Percentiles rank a stretch among this genome's conserved stretches.
Conservation (phyloP, 1,140 invertebrate genomes). For the Copidosoma floridanum region DNA sequence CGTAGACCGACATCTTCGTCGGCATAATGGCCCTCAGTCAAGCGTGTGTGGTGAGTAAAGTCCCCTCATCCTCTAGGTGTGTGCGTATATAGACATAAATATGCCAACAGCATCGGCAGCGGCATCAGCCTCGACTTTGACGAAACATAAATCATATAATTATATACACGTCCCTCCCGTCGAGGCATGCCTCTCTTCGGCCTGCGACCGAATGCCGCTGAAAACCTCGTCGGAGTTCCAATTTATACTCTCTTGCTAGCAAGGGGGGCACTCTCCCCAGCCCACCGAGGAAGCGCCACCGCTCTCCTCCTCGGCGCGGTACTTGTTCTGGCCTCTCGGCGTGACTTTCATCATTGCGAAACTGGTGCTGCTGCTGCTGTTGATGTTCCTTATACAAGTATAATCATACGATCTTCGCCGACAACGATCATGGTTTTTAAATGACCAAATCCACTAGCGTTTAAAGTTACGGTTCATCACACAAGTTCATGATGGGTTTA, state of each 20-base stretch:
- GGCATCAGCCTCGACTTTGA: conserved; percentile 11
- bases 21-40: conserved; percentile 57
- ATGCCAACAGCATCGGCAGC: conserved; percentile 8
- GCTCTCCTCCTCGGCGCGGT: background rate
- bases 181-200: background rate
- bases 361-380: background rate
- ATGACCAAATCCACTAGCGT: no score
- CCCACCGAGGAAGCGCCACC: no score
- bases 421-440: no score
- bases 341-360: background rate
- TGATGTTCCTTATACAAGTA: background rate
- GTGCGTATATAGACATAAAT: conserved; percentile 17
- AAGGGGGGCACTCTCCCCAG: no score
- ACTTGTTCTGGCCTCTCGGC: no score
- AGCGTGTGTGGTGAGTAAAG: conserved; percentile 59
- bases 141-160: conserved; percentile 8
- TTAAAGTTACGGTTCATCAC: no score
- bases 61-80: conserved; percentile 22
- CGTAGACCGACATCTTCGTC: conserved; percentile 30
- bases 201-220: no score
- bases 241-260: background rate
- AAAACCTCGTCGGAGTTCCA: background rate
- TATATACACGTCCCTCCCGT: conserved; percentile 14
- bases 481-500: no score
- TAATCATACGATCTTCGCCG: no score